These are phyloP conservation scores for Helogale parvula DNA, from an alignment of 2,113 vertebrate genomes.

Conservation along the genomic window DNA sequence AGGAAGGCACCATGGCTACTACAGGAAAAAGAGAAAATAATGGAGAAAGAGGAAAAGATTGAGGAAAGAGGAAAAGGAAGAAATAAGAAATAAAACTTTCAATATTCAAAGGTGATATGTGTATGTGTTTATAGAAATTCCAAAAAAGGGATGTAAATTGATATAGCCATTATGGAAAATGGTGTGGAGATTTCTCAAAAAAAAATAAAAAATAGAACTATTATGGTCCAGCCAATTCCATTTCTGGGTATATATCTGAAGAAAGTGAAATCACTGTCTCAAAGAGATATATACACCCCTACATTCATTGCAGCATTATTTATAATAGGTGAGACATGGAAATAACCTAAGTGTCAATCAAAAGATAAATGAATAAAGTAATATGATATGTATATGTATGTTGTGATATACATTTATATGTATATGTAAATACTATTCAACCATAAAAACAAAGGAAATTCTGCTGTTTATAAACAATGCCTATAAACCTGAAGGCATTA, in stretches of 20 bases:
- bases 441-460: not conserved
- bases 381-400: not conserved
- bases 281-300: not conserved
- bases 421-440: not conserved
- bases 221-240: not conserved
- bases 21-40: not conserved
- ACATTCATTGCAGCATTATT: not conserved
- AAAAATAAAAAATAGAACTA: not conserved
- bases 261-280: not conserved
- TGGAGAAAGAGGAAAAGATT: not conserved
- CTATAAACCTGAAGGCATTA: not conserved
- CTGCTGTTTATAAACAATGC: not conserved
- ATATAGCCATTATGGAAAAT: not conserved
- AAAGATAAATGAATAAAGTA: not conserved
- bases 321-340: not conserved
- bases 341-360: not conserved
- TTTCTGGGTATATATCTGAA: not conserved
- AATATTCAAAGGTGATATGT: not conserved
- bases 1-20: not conserved
- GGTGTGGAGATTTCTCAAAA: not conserved
- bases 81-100: not conserved
- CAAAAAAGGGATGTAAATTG: not conserved
- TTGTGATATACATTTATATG: not conserved
- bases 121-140: not conserved
- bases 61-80: not conserved